Percentiles rank a stretch among this genome's conserved stretches.
These are phyloP conservation scores for Bos indicus DNA, from an alignment of 2,113 vertebrate genomes.

Conservation along the genomic window DNA sequence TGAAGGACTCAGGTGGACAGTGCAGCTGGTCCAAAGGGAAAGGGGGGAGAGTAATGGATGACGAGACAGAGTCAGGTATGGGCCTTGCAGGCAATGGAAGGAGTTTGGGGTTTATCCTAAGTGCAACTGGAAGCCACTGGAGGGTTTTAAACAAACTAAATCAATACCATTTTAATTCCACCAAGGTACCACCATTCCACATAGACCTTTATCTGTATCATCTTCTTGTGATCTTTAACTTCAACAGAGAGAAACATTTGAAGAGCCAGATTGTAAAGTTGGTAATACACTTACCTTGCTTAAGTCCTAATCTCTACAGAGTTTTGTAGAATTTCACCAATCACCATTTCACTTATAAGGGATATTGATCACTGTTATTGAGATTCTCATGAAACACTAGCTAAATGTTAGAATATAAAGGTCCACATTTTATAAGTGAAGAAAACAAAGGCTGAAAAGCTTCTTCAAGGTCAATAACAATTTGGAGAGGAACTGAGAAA, in stretches of 20 bases:
- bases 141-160: conserved; percentile 2
- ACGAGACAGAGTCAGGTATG: not conserved
- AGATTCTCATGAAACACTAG: not conserved
- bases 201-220: not conserved
- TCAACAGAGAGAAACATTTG: not conserved
- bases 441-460: not conserved
- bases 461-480: conserved; percentile 30
- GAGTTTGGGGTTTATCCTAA: not conserved
- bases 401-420: not conserved
- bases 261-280: not conserved
- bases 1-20: not conserved
- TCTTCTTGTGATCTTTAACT: not conserved
- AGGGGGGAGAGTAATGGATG: not conserved
- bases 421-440: not conserved
- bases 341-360: not conserved
- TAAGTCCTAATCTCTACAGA: conserved; percentile 7
- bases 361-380: not conserved
- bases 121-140: not conserved
- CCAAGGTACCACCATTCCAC: not conserved
- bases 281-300: not conserved
- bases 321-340: not conserved
- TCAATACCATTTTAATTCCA: not conserved
- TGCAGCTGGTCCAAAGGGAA: not conserved
- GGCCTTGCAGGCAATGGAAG: not conserved
- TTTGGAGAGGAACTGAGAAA: not conserved